Base-by-base conservation (phyloP, 2,888 invertebrate species). In the Nephrocerus scutellatus region DNA sequence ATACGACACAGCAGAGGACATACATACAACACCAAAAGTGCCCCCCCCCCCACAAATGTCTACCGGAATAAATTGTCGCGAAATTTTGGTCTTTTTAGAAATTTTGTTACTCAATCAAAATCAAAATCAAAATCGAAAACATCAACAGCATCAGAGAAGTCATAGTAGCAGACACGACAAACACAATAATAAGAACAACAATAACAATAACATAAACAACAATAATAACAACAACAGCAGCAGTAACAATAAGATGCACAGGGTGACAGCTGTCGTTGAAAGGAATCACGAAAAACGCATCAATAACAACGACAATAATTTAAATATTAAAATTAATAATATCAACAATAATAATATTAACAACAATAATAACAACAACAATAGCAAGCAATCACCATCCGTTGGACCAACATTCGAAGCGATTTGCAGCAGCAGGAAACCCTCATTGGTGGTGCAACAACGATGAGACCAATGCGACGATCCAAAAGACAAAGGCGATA, bases 51-150 rank as follows among this genome's bases (percentile, higher is more conserved):
- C n/a, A n/a, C 59, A 63, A 61, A 62, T 62, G 63, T 62, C 63
- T 60, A 60, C 61, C 62, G 62, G 63, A 60, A 63, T 62, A 50
- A 62, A 63, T 60, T 59, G 61, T 60, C 62, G 62, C 59, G 62
- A 62, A 59, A 63, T 63, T 59, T 63, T 62, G 59, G 62, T 63
- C 54, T 62, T 62, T 63, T 62, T 63, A 61, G 63, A 62, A 59
- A 63, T 63, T 55, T 60, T 63, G 53, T 57, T 62, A 57, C 62
- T 61, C 62, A 62, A 63, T 54, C 61, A 62, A 59, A n/a, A n/a
- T n/a, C 57, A 58, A 52, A 57, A 55, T 52, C 59, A 60, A 60
- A 60, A 62, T 62, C 62, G 56, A 56, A 57, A 57, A 57, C n/a
- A n/a, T n/a, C n/a, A n/a, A n/a, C n/a, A n/a, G n/a, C n/a, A n/a